Conservation (phyloP, 2,797 vertebrate species). For the Poecilia velifera region DNA sequence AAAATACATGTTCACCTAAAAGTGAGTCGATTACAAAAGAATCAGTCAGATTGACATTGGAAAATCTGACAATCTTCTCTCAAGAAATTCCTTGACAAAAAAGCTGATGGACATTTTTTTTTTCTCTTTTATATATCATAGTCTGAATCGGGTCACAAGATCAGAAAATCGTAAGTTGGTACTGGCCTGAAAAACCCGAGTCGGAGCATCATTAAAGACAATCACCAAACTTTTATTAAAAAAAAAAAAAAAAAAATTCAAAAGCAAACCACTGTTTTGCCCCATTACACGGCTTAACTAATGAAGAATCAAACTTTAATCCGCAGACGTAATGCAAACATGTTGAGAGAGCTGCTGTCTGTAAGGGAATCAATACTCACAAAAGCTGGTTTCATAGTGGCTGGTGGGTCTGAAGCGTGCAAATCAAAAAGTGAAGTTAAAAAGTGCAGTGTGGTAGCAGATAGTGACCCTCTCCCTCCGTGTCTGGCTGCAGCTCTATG, state of each 20-base stretch:
- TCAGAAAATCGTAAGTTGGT: not conserved
- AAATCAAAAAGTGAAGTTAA: constrained; percentile 41
- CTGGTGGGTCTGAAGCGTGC: constrained; percentile 57
- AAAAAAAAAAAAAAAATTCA: not conserved
- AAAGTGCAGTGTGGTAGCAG: constrained; percentile 40
- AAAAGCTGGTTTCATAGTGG: constrained; percentile 80
- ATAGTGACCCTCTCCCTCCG: constrained; percentile 54
- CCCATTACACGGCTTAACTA: constrained; percentile 5
- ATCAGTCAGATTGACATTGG: not conserved
- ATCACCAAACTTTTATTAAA: not conserved
- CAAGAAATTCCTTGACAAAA: not conserved
- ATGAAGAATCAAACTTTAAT: constrained; percentile 24
- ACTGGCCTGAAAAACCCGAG: not conserved
- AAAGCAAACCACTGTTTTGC: not conserved
- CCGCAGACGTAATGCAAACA: constrained; percentile 21
- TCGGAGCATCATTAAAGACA: not conserved
- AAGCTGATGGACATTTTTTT: not conserved
- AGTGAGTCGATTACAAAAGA: not conserved
- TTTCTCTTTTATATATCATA: not conserved
- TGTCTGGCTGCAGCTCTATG: constrained; percentile 46
- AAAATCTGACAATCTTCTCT: not conserved
- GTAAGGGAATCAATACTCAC: constrained; percentile 79
- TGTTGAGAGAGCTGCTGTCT: constrained; percentile 38
- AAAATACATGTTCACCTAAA: not conserved
- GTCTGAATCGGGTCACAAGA: not conserved